phyloP scores from a whole-genome alignment of 2,888 invertebrate species.

The Dynastes grantii region DNA sequence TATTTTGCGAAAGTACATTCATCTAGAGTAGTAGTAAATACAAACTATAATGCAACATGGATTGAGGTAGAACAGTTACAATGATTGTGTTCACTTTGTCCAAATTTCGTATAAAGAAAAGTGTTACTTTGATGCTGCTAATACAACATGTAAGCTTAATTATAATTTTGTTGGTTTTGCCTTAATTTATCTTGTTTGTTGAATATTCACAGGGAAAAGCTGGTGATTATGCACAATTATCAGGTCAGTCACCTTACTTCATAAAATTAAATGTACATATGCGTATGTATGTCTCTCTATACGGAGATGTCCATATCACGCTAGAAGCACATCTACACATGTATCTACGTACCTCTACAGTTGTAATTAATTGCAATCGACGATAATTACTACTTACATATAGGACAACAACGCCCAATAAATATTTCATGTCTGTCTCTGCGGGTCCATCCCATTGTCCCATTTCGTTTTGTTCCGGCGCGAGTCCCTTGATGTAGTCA shows the following conservation, averaged over 20 bases:
- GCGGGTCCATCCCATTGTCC: conserved; percentile 44
- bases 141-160: too few species aligned
- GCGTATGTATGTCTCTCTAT: background rate
- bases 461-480: conserved; percentile 31
- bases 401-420: conserved; percentile 49
- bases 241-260: conserved; percentile 31
- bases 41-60: too few species aligned
- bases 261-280: conserved; percentile 22
- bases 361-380: conserved; percentile 50
- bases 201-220: background rate
- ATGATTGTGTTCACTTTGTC: too few species aligned
- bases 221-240: conserved; percentile 19
- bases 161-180: background rate
- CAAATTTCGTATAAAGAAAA: too few species aligned
- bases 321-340: conserved; percentile 19
- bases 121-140: too few species aligned
- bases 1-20: too few species aligned
- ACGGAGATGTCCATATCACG: conserved; percentile 2
- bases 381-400: conserved; percentile 50
- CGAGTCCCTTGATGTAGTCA: conserved; percentile 53
- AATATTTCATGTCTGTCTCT: conserved; percentile 53
- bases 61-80: too few species aligned
- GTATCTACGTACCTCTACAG: conserved; percentile 6
- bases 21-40: too few species aligned
- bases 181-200: background rate